Percentiles rank a stretch among this genome's conserved stretches.
These are phyloP conservation scores for Cheilosia soror DNA, from an alignment of 2,888 invertebrate genomes.

Conservation along the genomic window DNA sequence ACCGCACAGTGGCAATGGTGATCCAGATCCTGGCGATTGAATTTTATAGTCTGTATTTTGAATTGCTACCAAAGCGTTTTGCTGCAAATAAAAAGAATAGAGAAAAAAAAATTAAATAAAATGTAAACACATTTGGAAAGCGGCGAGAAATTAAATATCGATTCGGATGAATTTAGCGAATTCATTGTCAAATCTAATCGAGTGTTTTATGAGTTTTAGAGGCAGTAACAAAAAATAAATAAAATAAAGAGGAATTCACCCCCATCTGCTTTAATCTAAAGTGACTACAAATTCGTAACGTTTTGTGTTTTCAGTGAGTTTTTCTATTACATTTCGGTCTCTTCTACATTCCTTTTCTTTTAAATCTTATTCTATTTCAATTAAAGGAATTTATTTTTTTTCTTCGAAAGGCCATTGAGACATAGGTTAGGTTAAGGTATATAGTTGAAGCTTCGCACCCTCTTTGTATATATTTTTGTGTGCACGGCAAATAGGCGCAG, in stretches of 20 bases:
- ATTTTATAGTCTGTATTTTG: conserved; percentile 91
- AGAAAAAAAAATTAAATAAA: conserved; percentile 29
- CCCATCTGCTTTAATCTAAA: background rate
- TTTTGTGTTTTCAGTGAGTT: conserved; percentile 26
- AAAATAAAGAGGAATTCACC: background rate
- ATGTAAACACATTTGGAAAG: conserved; percentile 18
- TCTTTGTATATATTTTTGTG: background rate
- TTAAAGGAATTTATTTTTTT: conserved; percentile 13
- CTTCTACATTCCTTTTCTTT: conserved; percentile 9
- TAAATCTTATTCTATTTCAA: conserved; percentile 19
- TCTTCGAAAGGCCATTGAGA: conserved; percentile 25
- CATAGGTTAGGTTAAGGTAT: background rate
- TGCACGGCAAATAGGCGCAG: background rate
- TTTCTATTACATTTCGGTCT: conserved; percentile 31
- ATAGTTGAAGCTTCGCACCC: conserved; percentile 33
- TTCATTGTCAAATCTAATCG: conserved; percentile 52
- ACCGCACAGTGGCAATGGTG: conserved; percentile 87
- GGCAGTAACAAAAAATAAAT: background rate
- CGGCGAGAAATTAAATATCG: conserved; percentile 42
- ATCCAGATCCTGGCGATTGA: conserved; percentile 86
- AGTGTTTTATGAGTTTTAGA: conserved; percentile 55
- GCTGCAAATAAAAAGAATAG: conserved; percentile 83
- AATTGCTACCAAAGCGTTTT: conserved; percentile 94
- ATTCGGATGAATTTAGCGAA: conserved; percentile 23
- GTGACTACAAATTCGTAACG: conserved; percentile 15